Base-by-base conservation (phyloP, 2,797 vertebrate species). In the Enteromius treurensis region DNA sequence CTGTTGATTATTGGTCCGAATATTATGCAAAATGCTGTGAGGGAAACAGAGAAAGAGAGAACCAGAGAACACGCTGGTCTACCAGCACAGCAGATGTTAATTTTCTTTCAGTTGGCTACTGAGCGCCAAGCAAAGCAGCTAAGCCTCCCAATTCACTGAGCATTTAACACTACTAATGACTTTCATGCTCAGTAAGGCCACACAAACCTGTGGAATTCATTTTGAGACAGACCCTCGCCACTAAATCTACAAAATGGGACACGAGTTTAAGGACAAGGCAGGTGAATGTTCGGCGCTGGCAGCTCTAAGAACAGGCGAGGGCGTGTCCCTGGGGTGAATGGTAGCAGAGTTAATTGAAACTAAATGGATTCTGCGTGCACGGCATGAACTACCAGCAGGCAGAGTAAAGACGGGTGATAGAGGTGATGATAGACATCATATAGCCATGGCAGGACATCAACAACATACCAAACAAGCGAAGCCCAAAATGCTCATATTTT, bases 141-240 rank as follows among this genome's bases (percentile, higher is more conserved):
- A 80, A 58, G 55, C 79, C 68, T 81, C 68, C 68, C 79, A 73
- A 81, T 81, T 49, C 68, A 73, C 79, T 73, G 37, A 73, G 68
- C 79, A 73, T 73, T 81, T 81, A 81, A 73, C 79, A 73, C 68
- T 60, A 62, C 79, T 81, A 81, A 81, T 81, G 79, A 73, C 51
- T 80, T 80, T 80, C 49, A 80, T 80, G 65, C 49, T 80, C 78
- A 29, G 78, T 68, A 80, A 55, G 64, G 78, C 65, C 65, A 69
- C 77, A 69, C 64, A 80, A 80, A 53, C 17, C 47, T 69, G 77
- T 49, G 64, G 65, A 34, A 80, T 68, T 80, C 65, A 80, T 69
- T 81, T 5, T n/a, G 23, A 73, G 68, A 32, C 69, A 62, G 42
- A 73, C 68, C 17, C 26, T 73, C 19, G 1, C 26, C 69, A 37